Base-by-base conservation (phyloP, 2,797 vertebrate species). In the Anguilla megastoma region DNA sequence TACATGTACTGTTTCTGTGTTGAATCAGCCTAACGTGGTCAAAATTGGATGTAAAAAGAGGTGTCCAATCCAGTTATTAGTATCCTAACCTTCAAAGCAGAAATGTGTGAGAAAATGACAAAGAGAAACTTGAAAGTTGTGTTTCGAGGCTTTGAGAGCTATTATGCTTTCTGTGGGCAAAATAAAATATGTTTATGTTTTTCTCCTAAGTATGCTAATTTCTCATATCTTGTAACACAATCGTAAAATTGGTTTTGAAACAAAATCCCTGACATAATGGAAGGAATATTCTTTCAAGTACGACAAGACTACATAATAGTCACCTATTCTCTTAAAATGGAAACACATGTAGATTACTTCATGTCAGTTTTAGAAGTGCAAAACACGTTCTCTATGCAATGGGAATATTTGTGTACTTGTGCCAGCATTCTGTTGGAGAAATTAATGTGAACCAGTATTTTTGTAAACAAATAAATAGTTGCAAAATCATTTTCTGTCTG, bases 281-380 rank as follows among this genome's bases (percentile, higher is more conserved):
- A 86, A 87, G 71, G 30, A 69, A 84, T 89, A 88, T 63, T 84
- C 83, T 87, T 82, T 86, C 33, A 48, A 58, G 36, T 48, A 60
- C 71, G 48, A 66, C 71, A 89, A 63, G 90, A 89, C 86, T n/a
- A 89, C 86, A 88, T 91, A 91, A 90, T 89, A 86, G 52, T 80
- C 83, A 86, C 89, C 82, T 86, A 74, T 89, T 84, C 85, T 41
- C 84, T 27, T 21, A 90, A 90, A 92, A 88, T 85, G 87, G 88
- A 91, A 91, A 92, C 91, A 91, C 80, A 90, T 91, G 89, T 87
- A 83, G 76, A 27, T 63, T 71, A 82, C 79, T 56, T 63, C 82
- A 58, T 82, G 45, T 76, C 24, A 30, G 21, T 86, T 85, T 86
- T 90, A 41, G 54, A 52, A 66, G 41, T 74, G 69, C 82, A 27